Base-by-base conservation (phyloP, 1,140 invertebrate species). In the Andrena cerasifolii region DNA sequence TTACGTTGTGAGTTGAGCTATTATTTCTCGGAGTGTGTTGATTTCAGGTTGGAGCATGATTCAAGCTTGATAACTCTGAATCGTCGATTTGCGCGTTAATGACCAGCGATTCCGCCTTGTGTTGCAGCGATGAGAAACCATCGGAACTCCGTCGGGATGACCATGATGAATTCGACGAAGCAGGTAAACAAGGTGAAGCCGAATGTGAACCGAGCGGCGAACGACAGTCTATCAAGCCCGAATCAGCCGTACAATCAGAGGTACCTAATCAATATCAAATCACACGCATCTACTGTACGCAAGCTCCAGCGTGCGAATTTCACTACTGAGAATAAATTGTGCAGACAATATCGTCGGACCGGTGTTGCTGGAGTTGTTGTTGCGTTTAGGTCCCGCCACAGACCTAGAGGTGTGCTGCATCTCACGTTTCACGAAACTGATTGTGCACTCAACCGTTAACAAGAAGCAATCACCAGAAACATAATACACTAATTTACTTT, bases 111-210 rank as follows among this genome's bases (percentile, higher is more conserved):
- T 10, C 43, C 0, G 7, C 0, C n/a, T 77, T 84, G 21, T 86
- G 59, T 91, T 90, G 7, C 85, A 92, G 91, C 87, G 28, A 90
- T 92, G 89, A 90, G 96, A 79, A 97, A 97, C 90, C 95, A 95
- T 87, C 94, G 95, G 74, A 96, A 94, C 87, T 95, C 94, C 83
- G 95, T 95, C 80, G 94, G 95, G 51, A 95, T 94, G 80, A 92
- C 95, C 28, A 94, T 96, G 86, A 93, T 93, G 84, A 93, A 93
- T 84, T 93, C 93, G 49, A 93, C 92, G 74, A 96, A 97, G 90
- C 96, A 97, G 92, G 96, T 97, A 86, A 97, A 97, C 93, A 97
- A 97, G 92, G 96, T 97, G 85, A 97, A 97, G 91, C 96, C 96
- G 43, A 97, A 96, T 87, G 95, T 96, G 62, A 97, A 96, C 88